phyloP scores from a whole-genome alignment of 1,140 invertebrate genomes.

The Dreissena polymorpha region DNA sequence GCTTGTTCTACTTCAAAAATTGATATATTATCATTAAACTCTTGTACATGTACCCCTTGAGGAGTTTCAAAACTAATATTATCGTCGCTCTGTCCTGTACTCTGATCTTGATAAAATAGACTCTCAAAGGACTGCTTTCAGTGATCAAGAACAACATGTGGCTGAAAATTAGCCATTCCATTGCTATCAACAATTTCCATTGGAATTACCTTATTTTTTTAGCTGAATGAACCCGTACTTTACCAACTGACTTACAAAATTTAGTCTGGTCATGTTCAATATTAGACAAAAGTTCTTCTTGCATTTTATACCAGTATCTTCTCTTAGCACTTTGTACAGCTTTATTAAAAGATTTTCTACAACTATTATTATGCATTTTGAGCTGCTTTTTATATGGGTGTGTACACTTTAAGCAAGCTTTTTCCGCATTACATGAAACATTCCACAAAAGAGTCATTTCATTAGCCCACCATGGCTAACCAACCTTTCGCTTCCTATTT shows the following conservation, averaged over 20 bases:
- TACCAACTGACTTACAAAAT: slow-evolving; percentile 25
- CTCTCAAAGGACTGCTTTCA: slow-evolving; percentile 4
- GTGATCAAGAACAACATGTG: not conserved
- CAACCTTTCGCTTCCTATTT: slow-evolving; percentile 1
- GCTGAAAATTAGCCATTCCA: not conserved
- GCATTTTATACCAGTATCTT: slow-evolving; percentile 21
- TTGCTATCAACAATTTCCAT: slow-evolving; percentile 35
- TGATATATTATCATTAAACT: slow-evolving; percentile 37
- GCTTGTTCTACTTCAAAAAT: slow-evolving; percentile 26
- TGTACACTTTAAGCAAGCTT: not conserved
- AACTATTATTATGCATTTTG: not conserved
- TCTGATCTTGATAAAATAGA: not conserved
- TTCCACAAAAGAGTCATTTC: slow-evolving; percentile 19
- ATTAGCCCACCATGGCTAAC: slow-evolving; percentile 18
- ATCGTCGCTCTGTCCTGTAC: not conserved
- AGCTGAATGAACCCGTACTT: not conserved
- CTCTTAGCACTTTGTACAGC: slow-evolving; percentile 13
- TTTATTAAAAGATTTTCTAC: slow-evolving; percentile 17
- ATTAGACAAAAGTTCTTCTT: slow-evolving; percentile 29
- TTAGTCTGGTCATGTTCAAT: slow-evolving; percentile 26
- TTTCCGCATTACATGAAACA: not conserved
- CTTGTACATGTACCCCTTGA: not conserved
- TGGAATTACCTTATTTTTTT: slow-evolving; percentile 4
- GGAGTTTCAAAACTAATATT: not conserved
- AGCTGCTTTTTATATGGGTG: slow-evolving; percentile 5